Percentiles rank a stretch among this genome's conserved stretches.
These are phyloP conservation scores for Melinaea marsaeus DNA, from an alignment of 2,888 invertebrate species.

Conservation along the genomic window DNA sequence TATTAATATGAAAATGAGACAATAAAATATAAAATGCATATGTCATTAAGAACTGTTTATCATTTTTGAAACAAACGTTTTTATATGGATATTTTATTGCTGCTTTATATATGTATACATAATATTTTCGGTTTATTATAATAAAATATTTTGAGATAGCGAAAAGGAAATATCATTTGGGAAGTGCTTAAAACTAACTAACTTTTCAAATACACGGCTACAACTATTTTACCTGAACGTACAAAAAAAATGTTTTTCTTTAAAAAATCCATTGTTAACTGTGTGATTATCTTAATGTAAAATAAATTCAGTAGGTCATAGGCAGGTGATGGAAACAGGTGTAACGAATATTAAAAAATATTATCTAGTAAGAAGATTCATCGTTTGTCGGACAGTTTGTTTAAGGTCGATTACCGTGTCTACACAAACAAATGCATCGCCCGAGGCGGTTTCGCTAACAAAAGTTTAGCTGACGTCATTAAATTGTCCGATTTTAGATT, in stretches of 20 bases:
- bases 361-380: slow-evolving; percentile 39
- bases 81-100: too few relatives aligned
- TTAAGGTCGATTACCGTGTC: slow-evolving; percentile 67
- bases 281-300: slow-evolving; percentile 15
- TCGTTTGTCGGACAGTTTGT: slow-evolving; percentile 68
- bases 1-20: background rate
- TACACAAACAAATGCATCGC: slow-evolving; percentile 53
- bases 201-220: too few relatives aligned
- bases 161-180: too few relatives aligned
- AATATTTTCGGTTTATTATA: too few relatives aligned
- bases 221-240: too few relatives aligned
- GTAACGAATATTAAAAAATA: slow-evolving; percentile 33
- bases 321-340: slow-evolving; percentile 55
- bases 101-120: too few relatives aligned
- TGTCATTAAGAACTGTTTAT: too few relatives aligned
- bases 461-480: slow-evolving; percentile 71
- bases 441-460: slow-evolving; percentile 43
- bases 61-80: too few relatives aligned
- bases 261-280: slow-evolving; percentile 47
- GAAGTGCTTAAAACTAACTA: too few relatives aligned
- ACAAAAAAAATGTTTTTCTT: background rate
- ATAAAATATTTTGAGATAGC: too few relatives aligned
- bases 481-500: slow-evolving; percentile 59
- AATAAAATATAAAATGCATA: too few relatives aligned
- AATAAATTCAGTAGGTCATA: slow-evolving; percentile 48